Conservation (phyloP, 2,113 vertebrate species). For the Leucoraja erinaceus region DNA sequence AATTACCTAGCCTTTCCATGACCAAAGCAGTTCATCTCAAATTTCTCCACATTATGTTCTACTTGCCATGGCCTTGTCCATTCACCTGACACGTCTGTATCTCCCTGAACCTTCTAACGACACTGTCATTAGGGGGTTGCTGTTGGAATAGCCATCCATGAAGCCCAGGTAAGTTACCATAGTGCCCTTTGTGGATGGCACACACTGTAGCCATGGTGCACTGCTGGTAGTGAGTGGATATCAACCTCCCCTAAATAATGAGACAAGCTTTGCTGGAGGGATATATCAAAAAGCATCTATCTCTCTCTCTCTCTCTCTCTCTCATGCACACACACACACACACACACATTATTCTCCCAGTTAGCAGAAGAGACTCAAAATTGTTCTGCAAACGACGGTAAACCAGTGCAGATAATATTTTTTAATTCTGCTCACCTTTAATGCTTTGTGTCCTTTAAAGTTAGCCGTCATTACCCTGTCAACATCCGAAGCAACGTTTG, state of each 20-base stretch:
- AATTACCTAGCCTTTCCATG: no score
- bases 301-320: no score
- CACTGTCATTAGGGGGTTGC: no score
- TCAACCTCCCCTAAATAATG: neutral
- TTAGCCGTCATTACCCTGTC: slow-evolving; percentile 16
- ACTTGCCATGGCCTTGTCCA: no score
- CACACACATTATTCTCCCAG: no score
- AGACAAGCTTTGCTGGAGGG: neutral
- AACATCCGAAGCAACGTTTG: neutral
- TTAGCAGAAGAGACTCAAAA: no score
- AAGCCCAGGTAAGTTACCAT: neutral
- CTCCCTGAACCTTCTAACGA: no score
- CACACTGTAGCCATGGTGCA: neutral
- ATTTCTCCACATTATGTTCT: no score
- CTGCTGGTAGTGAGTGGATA: neutral
- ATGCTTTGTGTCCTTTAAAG: slow-evolving; percentile 18
- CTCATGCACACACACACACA: no score
- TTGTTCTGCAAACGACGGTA: neutral
- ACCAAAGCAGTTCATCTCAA: no score
- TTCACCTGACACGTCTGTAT: no score
- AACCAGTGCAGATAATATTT: neutral
- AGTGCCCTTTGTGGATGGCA: neutral
- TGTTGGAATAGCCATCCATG: neutral
- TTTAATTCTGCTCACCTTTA: slow-evolving; percentile 3
- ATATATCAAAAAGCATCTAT: no score